phyloP scores from a whole-genome alignment of 2,888 invertebrate species.

The Ochropleura leucogaster region DNA sequence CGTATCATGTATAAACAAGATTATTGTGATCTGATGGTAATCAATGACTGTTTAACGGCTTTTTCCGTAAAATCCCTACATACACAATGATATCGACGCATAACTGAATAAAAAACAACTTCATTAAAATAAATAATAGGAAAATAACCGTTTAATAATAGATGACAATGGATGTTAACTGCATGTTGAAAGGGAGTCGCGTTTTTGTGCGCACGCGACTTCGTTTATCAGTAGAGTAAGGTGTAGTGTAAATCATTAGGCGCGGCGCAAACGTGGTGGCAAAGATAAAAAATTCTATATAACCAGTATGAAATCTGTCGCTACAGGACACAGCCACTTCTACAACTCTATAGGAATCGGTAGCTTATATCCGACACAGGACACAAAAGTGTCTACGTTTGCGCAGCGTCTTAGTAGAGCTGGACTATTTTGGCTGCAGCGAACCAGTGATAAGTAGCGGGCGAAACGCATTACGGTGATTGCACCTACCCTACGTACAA shows the following conservation, averaged over 20 bases:
- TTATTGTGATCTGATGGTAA: slow-evolving; percentile 18
- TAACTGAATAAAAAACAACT: slow-evolving; percentile 37
- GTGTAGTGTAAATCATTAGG: neutral
- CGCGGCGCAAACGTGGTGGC: no score
- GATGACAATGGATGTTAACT: slow-evolving; percentile 48
- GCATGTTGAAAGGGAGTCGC: slow-evolving; percentile 17
- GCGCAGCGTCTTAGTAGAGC: no score
- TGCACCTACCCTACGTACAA: neutral
- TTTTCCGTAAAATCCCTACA: slow-evolving; percentile 23
- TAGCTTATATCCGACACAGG: no score
- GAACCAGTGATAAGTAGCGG: neutral
- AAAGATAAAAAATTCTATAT: no score
- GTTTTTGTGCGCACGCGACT: slow-evolving; percentile 30
- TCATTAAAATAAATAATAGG: slow-evolving; percentile 40
- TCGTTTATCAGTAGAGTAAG: neutral
- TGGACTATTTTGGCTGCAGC: neutral
- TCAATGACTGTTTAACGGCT: slow-evolving; percentile 15
- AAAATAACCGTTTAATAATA: slow-evolving; percentile 50
- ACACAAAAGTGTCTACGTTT: no score
- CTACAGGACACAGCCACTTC: no score
- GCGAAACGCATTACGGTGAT: neutral
- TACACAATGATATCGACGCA: slow-evolving; percentile 29
- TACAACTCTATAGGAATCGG: no score
- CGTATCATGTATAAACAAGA: slow-evolving; percentile 16
- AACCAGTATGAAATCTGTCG: no score